A percentile compares a stretch with the other conserved stretches of the same genome.
phyloP scores from a whole-genome alignment of 2,888 invertebrate species.

The Leistus spinibarbis region DNA sequence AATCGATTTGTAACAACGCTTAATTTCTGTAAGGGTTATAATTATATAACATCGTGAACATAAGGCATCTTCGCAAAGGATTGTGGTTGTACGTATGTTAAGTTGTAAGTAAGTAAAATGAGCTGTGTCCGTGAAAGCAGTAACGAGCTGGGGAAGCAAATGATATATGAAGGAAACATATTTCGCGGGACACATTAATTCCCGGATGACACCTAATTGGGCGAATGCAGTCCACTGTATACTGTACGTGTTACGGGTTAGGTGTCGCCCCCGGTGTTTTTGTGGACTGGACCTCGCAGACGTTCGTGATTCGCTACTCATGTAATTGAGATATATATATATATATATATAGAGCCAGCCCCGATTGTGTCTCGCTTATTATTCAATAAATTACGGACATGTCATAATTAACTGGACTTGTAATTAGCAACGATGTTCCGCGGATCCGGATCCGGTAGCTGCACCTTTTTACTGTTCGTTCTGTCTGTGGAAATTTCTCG shows the following conservation, averaged over 20 bases:
- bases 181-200: not conserved
- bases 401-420: slow-evolving; percentile 55
- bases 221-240: not conserved
- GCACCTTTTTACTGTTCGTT: not conserved
- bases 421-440: slow-evolving; percentile 55
- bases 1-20: too few species aligned
- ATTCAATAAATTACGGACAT: slow-evolving; percentile 56
- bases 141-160: not conserved
- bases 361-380: slow-evolving; percentile 56
- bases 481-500: not conserved
- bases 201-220: not conserved
- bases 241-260: not conserved
- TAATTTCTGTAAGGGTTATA: too few species aligned
- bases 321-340: slow-evolving; percentile 58
- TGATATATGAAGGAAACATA: not conserved
- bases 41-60: too few species aligned
- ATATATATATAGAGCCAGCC: too few species aligned
- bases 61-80: too few species aligned
- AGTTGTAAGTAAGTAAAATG: not conserved
- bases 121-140: not conserved
- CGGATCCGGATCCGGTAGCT: not conserved
- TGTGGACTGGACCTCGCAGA: not conserved
- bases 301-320: not conserved
- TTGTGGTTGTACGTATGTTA: too few species aligned
- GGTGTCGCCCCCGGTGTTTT: slow-evolving; percentile 2